These are phyloP conservation scores for Spodoptera litura DNA, from an alignment of 1,140 invertebrate genomes.

Conservation along the genomic window DNA sequence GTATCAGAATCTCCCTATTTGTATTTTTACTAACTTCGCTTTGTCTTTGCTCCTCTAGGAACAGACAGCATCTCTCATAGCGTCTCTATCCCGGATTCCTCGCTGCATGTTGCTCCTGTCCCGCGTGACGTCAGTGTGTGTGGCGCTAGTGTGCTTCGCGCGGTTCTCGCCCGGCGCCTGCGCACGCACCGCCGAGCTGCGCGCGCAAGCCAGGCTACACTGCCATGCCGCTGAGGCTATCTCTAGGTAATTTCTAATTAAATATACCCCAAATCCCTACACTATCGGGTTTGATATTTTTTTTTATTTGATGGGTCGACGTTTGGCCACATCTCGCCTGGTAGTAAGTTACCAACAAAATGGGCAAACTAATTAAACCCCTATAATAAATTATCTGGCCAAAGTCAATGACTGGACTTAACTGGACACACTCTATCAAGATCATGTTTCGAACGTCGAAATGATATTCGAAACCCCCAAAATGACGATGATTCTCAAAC, in stretches of 20 bases:
- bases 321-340: no score
- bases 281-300: neutral
- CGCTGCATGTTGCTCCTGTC: conserved; percentile 88
- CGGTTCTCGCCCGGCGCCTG: conserved; percentile 88
- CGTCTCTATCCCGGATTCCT: conserved; percentile 91
- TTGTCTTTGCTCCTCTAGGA: conserved; percentile 85
- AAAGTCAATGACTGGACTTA: no score
- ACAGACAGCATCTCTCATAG: conserved; percentile 93
- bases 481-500: no score
- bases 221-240: conserved; percentile 95
- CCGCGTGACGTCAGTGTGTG: conserved; percentile 87
- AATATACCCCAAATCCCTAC: no score
- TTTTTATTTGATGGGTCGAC: no score
- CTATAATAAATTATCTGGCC: no score
- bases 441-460: no score
- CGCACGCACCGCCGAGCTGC: conserved; percentile 84
- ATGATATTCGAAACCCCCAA: no score
- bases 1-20: no score
- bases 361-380: no score
- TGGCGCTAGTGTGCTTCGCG: conserved; percentile 92
- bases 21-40: neutral
- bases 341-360: no score
- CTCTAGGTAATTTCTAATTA: conserved; percentile 86
- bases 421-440: no score
- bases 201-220: conserved; percentile 92